Base-by-base conservation (phyloP, 2,888 invertebrate genomes). In the Apodemia zela region DNA sequence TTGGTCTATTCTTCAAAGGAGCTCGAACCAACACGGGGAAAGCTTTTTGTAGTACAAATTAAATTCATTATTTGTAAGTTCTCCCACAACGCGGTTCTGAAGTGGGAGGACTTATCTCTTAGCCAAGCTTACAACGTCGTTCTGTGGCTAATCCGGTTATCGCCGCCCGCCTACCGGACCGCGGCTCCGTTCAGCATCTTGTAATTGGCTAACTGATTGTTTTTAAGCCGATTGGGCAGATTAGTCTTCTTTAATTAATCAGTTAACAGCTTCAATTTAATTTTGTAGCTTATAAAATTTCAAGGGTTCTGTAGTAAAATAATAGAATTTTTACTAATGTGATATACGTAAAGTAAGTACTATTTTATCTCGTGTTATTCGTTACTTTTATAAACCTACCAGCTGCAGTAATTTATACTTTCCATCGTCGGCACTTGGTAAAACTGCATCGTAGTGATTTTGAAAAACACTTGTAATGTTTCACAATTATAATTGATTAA, bases 201-300 rank as follows among this genome's bases (percentile, higher is more conserved):
- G 51, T 54, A 54, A 54, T 54, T 54, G 51, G 51, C 25, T 54
- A 54, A 25, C 21, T 25, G 51, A 13, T 25, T 54, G 51, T 54
- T 54, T 51, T 54, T 54, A 54, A 54, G 51, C 51, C 51, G 51
- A 18, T 54, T 54, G 51, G 15, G 6, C 13, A 21, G 51, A 11
- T 25, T 54, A 21, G 15, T 25, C 13, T 54, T 54, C 18, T 18
- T 21, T 54, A 25, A 54, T 54, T 18, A 54, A 21, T 25, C 51
- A 54, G 18, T 25, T 54, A 54, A 25, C 18, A 54, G 21, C 51
- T 54, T 25, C 42, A 42, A 54, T 54, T 18, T 4, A 13, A 25
- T 21, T 54, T 3, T 15, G 51, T 21, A 54, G 21, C 18, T 54
- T 13, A 13, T 25, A 54, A 49, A 13, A 25, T 54, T 54, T 11